Evolutionary conservation across 2,888 invertebrate genomes (phyloP).

Genomic region (Athalia cordata): DNA sequence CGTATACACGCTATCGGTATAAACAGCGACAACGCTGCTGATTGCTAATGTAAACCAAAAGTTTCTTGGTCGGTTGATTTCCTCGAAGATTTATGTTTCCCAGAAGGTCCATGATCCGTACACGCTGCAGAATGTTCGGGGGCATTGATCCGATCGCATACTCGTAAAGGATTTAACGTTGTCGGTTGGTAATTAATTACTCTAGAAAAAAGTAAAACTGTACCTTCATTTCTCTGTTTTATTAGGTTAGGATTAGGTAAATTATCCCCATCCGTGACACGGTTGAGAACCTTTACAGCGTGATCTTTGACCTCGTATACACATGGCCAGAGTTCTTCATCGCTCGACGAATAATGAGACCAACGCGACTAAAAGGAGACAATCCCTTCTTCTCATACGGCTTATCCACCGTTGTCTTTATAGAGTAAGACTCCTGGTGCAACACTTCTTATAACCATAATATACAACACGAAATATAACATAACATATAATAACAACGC

Average conservation of each 20-base stretch:
- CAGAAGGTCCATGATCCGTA: not conserved
- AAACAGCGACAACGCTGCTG: conserved; percentile 12
- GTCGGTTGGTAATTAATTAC: not conserved
- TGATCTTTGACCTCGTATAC: conserved; percentile 27
- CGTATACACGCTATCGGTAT: not conserved
- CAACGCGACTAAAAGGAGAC: conserved; percentile 35
- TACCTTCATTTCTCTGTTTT: not conserved
- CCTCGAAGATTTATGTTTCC: not conserved
- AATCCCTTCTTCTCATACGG: conserved; percentile 14
- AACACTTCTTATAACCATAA: not conserved
- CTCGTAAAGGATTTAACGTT: conserved; percentile 12
- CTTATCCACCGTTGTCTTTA: not conserved
- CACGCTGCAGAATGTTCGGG: not conserved
- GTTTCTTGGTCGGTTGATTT: conserved; percentile 17
- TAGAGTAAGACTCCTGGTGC: no score
- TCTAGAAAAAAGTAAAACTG: no score
- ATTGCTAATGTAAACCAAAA: conserved; percentile 21
- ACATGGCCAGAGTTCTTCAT: conserved; percentile 38
- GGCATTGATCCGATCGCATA: conserved; percentile 6
- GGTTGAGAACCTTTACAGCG: conserved; percentile 30
- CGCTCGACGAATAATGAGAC: conserved; percentile 22
- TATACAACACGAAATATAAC: not conserved
- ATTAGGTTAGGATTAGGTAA: not conserved
- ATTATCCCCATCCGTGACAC: not conserved
- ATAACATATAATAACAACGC: not conserved